These are phyloP conservation scores for Dendrocopos noguchii DNA, from an alignment of 2,113 vertebrate species.

Conservation along the genomic window DNA sequence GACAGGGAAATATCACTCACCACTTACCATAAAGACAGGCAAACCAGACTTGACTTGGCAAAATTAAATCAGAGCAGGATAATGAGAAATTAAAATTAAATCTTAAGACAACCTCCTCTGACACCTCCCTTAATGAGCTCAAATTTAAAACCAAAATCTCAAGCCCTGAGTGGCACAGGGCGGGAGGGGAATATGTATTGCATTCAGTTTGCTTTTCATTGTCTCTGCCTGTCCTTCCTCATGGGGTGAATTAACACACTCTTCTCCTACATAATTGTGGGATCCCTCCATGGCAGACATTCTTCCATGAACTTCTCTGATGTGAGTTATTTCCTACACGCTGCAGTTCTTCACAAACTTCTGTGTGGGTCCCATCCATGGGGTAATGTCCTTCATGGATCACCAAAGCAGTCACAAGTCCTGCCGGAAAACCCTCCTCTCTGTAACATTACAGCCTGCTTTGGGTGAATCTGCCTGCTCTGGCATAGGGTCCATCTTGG, in stretches of 20 bases:
- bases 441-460: not conserved
- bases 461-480: not conserved
- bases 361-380: no score
- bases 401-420: no score
- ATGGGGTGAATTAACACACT: not conserved
- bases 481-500: not conserved
- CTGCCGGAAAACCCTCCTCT: no score
- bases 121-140: no score
- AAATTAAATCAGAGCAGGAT: no score
- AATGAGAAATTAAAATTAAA: no score
- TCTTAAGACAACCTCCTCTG: no score
- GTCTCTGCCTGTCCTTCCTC: accelerated
- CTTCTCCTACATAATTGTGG: accelerated
- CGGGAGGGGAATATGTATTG: not conserved
- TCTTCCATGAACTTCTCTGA: no score
- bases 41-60: not conserved
- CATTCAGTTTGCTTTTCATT: not conserved
- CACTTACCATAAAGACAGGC: not conserved
- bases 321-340: no score
- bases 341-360: no score
- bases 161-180: accelerated
- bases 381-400: no score
- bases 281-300: not conserved
- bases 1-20: not conserved
- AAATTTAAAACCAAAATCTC: not conserved